A percentile compares a stretch with the other conserved stretches of the same genome.
Evolutionary conservation across 2,888 invertebrate species (phyloP).

Genomic region (Idaea biselata): DNA sequence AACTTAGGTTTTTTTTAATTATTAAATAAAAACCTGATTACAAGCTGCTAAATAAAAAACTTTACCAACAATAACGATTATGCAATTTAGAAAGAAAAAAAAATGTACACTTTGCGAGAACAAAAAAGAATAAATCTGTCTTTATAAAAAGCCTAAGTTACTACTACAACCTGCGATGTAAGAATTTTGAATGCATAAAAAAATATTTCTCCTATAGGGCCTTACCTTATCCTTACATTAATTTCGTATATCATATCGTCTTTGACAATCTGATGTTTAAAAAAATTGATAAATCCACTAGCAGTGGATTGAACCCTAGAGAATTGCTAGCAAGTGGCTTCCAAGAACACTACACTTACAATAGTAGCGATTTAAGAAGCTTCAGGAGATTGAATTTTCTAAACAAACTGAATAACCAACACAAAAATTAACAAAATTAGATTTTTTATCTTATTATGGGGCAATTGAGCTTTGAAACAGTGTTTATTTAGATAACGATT

Average conservation of each 20-base stretch:
- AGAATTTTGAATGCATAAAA: slow-evolving; percentile 78
- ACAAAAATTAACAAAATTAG: no score
- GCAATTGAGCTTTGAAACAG: no score
- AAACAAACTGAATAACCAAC: no score
- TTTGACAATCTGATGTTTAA: slow-evolving; percentile 75
- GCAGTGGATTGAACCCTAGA: slow-evolving; percentile 51
- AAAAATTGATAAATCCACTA: slow-evolving; percentile 57
- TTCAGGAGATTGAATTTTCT: no score
- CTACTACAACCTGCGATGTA: slow-evolving; percentile 60
- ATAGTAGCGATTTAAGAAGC: slow-evolving; percentile 1
- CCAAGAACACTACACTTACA: slow-evolving; percentile 33
- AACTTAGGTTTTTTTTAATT: slow-evolving; percentile 57
- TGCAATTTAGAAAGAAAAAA: slow-evolving; percentile 63
- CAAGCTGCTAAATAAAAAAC: slow-evolving; percentile 74
- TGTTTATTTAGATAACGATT: no score
- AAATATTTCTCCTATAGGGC: slow-evolving; percentile 78
- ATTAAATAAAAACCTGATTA: slow-evolving; percentile 70
- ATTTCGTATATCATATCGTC: slow-evolving; percentile 77
- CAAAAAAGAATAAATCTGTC: slow-evolving; percentile 21
- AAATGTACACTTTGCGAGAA: slow-evolving; percentile 49
- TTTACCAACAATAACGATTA: slow-evolving; percentile 74
- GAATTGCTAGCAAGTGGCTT: slow-evolving; percentile 47
- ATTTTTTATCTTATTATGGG: no score
- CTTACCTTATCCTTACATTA: slow-evolving; percentile 78
- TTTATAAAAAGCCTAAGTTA: slow-evolving; percentile 50